Base-by-base conservation (phyloP, 1,140 invertebrate species). In the Drosophila bocqueti region DNA sequence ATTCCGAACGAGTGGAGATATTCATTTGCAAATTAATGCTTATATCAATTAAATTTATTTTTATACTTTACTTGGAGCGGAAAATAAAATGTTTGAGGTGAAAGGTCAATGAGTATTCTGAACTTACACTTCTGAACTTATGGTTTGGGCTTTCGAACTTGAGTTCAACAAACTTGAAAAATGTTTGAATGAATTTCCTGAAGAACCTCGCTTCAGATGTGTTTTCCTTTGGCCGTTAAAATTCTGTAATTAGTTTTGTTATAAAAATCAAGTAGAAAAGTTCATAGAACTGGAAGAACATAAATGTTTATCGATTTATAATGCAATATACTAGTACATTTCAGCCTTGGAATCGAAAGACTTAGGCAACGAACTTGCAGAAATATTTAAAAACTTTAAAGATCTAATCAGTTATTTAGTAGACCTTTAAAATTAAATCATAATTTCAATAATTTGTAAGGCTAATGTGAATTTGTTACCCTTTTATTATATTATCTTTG, bases 361-460 rank as follows among this genome's bases (percentile, higher is more conserved):
- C 83, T 91, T 84, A 82, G 81, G 83, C 75, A 82, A 91, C 78
- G 45, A 91, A 91, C 87, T 78, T 71, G 64, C 46, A 29, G 6
- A 34, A 34, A 11, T 50, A n/a, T 11, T n/a, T 9, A 1, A 36
- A 18, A 36, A 2, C 3, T 21, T 15, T 8, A 1, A 36, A 8
- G 0, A 21, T 24, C 29, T 7, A 29, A 31, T 11, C 5, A 31
- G 1, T 29, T 3, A 31, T 31, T 34, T 34, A 7, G 8, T 7
- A 34, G 31, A 21, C 0, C 11, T 13, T 3, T 52, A 18, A 18
- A 7, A 18, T n/a, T 1, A 31, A 31, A 31, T 6, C 10, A 11
- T 10, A 31, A 31, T 34, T 31, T n/a, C 4, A 50, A 0, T 5
- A 0, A 47, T 26, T 49, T 34, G 15, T 1, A 31, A n/a, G 47